phyloP scores from a whole-genome alignment of 1,140 invertebrate genomes.

The Hydropsyche tenuis region DNA sequence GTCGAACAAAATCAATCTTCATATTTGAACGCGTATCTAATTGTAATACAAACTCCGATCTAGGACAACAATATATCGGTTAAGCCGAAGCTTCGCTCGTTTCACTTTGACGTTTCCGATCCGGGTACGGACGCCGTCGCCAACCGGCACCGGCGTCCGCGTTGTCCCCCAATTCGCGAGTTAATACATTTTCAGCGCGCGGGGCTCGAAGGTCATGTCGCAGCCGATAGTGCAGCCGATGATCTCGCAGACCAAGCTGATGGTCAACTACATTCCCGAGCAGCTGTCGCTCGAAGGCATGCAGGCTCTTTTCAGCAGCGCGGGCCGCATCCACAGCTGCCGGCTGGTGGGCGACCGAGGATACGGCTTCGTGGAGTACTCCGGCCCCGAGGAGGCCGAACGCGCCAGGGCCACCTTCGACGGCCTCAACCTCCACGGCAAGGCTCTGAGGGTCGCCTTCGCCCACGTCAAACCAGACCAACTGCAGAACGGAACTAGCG shows the following conservation, averaged over 20 bases:
- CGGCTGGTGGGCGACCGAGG: slow-evolving; percentile 59
- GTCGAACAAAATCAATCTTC: too few species aligned
- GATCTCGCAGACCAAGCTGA: slow-evolving; percentile 61
- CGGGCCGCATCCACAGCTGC: slow-evolving; percentile 62
- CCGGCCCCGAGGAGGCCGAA: slow-evolving; percentile 61
- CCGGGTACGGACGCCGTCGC: too few species aligned
- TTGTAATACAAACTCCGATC: too few species aligned
- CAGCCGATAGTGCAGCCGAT: neutral
- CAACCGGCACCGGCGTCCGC: too few species aligned
- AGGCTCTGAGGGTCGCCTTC: slow-evolving; percentile 62
- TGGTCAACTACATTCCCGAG: slow-evolving; percentile 64
- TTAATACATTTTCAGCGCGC: too few species aligned
- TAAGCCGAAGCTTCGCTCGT: too few species aligned
- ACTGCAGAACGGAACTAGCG: slow-evolving; percentile 60
- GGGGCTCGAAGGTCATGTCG: neutral
- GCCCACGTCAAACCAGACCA: slow-evolving; percentile 62
- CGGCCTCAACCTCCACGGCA: slow-evolving; percentile 61
- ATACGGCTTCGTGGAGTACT: slow-evolving; percentile 62
- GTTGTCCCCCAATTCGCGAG: too few species aligned
- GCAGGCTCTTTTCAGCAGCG: slow-evolving; percentile 61
- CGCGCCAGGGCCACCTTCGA: slow-evolving; percentile 62
- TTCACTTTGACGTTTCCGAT: too few species aligned
- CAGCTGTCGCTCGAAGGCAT: slow-evolving; percentile 63
- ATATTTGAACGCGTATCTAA: too few species aligned
- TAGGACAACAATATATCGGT: too few species aligned